Conservation (phyloP, 1,140 invertebrate genomes). For the Medauroidea extradentata region DNA sequence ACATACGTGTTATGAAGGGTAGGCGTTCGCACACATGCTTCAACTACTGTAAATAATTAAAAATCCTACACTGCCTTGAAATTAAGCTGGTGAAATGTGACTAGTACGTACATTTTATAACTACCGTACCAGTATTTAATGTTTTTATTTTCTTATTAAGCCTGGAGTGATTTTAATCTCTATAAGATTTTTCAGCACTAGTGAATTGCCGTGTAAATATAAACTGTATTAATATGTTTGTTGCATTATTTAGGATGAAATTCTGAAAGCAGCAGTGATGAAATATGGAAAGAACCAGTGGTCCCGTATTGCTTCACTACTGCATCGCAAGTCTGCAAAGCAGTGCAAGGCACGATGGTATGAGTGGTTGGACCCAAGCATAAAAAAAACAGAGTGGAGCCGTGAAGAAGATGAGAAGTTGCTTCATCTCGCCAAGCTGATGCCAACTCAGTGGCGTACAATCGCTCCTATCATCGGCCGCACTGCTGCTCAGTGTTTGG, state of each 20-base stretch:
- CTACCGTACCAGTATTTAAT: too few species aligned
- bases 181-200: too few species aligned
- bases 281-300: conserved; percentile 99
- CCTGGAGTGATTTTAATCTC: too few species aligned
- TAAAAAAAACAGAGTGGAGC: conserved; percentile 99
- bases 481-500: conserved; percentile 97
- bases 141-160: too few species aligned
- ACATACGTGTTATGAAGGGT: too few species aligned
- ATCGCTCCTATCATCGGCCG: conserved; percentile 98
- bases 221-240: neutral
- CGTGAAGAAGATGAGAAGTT: conserved; percentile 98
- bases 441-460: conserved; percentile 99
- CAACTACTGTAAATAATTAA: too few species aligned
- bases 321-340: conserved; percentile 98
- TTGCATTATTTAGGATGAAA: conserved; percentile 85
- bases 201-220: neutral
- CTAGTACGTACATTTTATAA: too few species aligned
- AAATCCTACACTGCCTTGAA: too few species aligned
- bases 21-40: too few species aligned
- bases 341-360: conserved; percentile 99
- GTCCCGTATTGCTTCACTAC: conserved; percentile 96
- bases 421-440: conserved; percentile 95
- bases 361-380: conserved; percentile 99
- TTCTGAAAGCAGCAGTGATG: conserved; percentile 99
- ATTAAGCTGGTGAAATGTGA: too few species aligned